phyloP scores from a whole-genome alignment of 2,113 vertebrate species.

The Pimephales promelas region DNA sequence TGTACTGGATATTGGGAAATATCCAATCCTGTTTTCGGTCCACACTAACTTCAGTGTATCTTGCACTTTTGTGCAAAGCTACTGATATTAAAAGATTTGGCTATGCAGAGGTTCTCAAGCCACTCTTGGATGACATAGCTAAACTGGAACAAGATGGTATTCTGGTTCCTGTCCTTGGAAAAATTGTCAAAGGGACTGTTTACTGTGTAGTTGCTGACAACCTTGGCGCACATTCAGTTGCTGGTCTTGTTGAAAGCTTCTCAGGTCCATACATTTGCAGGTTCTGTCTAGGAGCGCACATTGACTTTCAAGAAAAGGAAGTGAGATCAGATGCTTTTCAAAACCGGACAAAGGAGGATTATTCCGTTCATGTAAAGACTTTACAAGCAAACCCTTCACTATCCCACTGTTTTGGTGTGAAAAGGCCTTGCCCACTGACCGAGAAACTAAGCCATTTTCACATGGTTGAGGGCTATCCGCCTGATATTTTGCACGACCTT shows the following conservation, averaged over 20 bases:
- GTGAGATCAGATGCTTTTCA: not conserved
- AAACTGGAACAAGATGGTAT: slow-evolving; percentile 18
- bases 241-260: slow-evolving; percentile 43
- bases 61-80: slow-evolving; percentile 27
- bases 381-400: slow-evolving; percentile 15
- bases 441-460: slow-evolving; percentile 45
- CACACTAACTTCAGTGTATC: slow-evolving; percentile 15
- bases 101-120: not conserved
- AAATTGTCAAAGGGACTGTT: slow-evolving; percentile 29
- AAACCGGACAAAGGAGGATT: slow-evolving; percentile 30
- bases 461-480: slow-evolving; percentile 33
- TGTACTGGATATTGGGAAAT: slow-evolving; percentile 46
- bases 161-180: not conserved
- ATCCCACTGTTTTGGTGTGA: slow-evolving; percentile 35
- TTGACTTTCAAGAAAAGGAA: not conserved
- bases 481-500: slow-evolving; percentile 43
- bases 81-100: not conserved
- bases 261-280: slow-evolving; percentile 29
- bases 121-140: slow-evolving; percentile 9
- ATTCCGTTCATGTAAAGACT: slow-evolving; percentile 17
- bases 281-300: slow-evolving; percentile 17
- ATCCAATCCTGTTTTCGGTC: slow-evolving; percentile 7
- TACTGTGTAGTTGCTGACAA: slow-evolving; percentile 35
- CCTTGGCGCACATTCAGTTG: slow-evolving; percentile 18
- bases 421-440: slow-evolving; percentile 39